Evolutionary conservation across 2,113 vertebrate species (phyloP).

Genomic region (Cryptoleucopteryx plumbea): DNA sequence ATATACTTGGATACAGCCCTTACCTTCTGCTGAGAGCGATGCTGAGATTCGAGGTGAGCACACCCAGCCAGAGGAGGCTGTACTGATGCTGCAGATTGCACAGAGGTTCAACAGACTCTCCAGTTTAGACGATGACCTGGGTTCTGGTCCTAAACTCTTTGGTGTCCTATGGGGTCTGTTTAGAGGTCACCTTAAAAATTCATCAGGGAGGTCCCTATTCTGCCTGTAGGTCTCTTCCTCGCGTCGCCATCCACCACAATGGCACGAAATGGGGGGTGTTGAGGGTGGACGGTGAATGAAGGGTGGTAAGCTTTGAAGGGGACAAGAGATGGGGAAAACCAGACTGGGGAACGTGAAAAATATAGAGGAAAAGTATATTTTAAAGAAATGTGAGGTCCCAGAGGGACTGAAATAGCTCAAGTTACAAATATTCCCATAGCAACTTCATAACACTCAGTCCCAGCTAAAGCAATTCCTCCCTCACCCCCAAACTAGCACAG

Average conservation of each 20-base stretch:
- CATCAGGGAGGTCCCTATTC: not conserved
- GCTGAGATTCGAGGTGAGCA: not conserved
- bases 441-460: not conserved
- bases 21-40: not conserved
- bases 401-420: not conserved
- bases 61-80: not conserved
- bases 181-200: not conserved
- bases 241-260: fast-evolving
- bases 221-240: not conserved
- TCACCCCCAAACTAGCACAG: not conserved
- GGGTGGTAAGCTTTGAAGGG: not conserved
- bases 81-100: not conserved
- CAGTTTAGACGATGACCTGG: not conserved
- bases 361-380: not conserved
- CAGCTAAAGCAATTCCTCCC: not conserved
- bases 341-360: not conserved
- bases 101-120: not conserved
- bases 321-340: not conserved
- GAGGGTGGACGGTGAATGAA: not conserved
- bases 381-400: not conserved
- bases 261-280: not conserved
- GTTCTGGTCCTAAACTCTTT: not conserved
- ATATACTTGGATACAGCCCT: not conserved
- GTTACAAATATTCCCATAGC: not conserved
- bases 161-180: not conserved